Evolutionary conservation across 2,888 invertebrate genomes (phyloP).

Genomic region (Tineola bisselliella): DNA sequence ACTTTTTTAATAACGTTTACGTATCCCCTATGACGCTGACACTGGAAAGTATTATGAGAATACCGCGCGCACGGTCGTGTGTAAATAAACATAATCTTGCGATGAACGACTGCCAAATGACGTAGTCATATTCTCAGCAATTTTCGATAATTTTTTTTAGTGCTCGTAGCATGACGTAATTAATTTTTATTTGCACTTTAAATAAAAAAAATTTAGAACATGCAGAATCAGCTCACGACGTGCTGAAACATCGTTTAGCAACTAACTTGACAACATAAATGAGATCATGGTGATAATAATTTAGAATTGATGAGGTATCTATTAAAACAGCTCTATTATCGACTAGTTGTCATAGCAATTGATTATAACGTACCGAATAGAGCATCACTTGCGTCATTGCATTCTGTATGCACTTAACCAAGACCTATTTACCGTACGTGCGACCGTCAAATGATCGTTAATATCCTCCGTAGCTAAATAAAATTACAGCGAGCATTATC

Average conservation of each 20-base stretch:
- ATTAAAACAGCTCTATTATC: background rate
- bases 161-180: background rate
- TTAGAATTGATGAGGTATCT: background rate
- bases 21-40: background rate
- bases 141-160: background rate
- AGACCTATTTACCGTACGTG: slow-evolving; percentile 4
- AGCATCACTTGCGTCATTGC: slow-evolving; percentile 5
- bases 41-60: background rate
- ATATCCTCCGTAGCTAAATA: background rate
- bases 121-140: background rate
- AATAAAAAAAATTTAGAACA: too few relatives aligned
- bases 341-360: background rate
- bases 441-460: background rate
- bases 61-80: background rate
- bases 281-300: slow-evolving; percentile 4
- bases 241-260: too few relatives aligned
- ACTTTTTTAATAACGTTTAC: slow-evolving; percentile 2
- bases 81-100: background rate
- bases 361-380: background rate
- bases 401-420: background rate
- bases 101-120: background rate
- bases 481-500: too few relatives aligned
- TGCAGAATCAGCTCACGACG: too few relatives aligned
- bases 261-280: background rate
- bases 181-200: too few relatives aligned